Evolutionary conservation across 2,797 vertebrate genomes (phyloP).

Genomic region (Chelonia mydas): DNA sequence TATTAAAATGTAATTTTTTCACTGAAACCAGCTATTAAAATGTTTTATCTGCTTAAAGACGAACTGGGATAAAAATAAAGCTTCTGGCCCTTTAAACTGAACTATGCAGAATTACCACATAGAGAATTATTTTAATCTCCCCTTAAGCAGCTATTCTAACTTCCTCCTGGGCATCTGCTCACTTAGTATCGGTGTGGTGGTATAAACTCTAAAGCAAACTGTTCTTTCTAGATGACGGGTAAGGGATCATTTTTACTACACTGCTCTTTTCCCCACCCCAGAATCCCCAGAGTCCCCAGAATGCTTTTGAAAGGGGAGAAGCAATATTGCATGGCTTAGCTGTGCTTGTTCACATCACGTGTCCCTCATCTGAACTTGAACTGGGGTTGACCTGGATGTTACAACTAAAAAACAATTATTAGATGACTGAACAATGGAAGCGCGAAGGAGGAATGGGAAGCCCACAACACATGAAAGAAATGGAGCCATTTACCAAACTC

Average conservation of each 20-base stretch:
- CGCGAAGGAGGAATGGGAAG: background rate
- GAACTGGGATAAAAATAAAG: conserved; percentile 57
- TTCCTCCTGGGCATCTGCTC: conserved; percentile 49
- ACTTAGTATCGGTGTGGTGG: background rate
- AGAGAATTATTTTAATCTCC: conserved; percentile 71
- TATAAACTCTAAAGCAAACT: background rate
- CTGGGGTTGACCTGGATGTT: background rate
- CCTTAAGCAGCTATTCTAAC: conserved; percentile 56
- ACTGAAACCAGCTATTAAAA: conserved; percentile 57
- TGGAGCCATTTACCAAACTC: background rate
- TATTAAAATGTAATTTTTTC: conserved; percentile 50
- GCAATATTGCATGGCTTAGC: background rate
- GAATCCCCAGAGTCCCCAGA: background rate
- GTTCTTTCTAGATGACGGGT: background rate
- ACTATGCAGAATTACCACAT: background rate
- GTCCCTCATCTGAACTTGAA: background rate
- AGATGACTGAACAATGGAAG: background rate
- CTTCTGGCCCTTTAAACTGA: conserved; percentile 55
- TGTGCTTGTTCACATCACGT: background rate
- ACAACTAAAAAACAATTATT: background rate
- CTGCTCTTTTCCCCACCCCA: background rate
- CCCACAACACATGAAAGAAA: background rate
- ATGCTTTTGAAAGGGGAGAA: background rate
- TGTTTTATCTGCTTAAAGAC: conserved; percentile 61
- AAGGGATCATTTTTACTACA: background rate